Evolutionary conservation across 1,140 invertebrate genomes (phyloP).

Genomic region (Tribolium castaneum): DNA sequence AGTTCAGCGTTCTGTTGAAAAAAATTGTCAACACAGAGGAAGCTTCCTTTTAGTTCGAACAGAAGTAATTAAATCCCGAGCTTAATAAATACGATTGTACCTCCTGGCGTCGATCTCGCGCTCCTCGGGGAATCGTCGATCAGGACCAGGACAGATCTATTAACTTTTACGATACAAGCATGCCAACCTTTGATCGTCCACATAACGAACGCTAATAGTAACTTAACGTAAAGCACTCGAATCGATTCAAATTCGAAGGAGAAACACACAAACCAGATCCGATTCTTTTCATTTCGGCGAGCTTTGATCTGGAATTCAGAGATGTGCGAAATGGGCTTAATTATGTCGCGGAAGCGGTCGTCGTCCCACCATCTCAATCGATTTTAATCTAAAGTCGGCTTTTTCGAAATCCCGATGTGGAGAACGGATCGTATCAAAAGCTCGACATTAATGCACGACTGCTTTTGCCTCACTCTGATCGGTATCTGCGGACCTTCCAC

Average conservation of each 20-base stretch:
- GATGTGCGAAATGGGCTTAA: slow-evolving; percentile 10
- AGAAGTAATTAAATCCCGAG: slow-evolving; percentile 5
- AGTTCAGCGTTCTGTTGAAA: background rate
- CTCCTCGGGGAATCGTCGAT: slow-evolving; percentile 9
- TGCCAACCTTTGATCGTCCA: slow-evolving; percentile 9
- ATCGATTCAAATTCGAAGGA: slow-evolving; percentile 3
- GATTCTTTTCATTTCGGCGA: background rate
- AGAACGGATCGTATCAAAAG: slow-evolving; percentile 24
- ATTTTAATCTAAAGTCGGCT: slow-evolving; percentile 27
- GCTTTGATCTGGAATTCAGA: slow-evolving; percentile 8
- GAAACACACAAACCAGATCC: background rate
- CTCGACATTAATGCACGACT: slow-evolving; percentile 26
- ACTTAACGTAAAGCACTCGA: slow-evolving; percentile 8
- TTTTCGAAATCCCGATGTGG: slow-evolving; percentile 22
- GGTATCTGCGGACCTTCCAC: background rate
- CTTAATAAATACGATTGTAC: slow-evolving; percentile 26
- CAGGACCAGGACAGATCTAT: slow-evolving; percentile 12
- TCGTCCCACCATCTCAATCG: slow-evolving; percentile 8
- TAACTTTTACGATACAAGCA: slow-evolving; percentile 19
- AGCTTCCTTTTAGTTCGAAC: background rate
- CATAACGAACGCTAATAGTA: background rate
- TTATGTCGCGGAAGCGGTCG: slow-evolving; percentile 1
- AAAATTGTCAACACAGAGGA: background rate
- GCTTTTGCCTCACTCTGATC: slow-evolving; percentile 12
- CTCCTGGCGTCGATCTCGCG: background rate